These are phyloP conservation scores for Sinocyclocheilus grahami DNA, from an alignment of 2,113 vertebrate species.

Conservation along the genomic window DNA sequence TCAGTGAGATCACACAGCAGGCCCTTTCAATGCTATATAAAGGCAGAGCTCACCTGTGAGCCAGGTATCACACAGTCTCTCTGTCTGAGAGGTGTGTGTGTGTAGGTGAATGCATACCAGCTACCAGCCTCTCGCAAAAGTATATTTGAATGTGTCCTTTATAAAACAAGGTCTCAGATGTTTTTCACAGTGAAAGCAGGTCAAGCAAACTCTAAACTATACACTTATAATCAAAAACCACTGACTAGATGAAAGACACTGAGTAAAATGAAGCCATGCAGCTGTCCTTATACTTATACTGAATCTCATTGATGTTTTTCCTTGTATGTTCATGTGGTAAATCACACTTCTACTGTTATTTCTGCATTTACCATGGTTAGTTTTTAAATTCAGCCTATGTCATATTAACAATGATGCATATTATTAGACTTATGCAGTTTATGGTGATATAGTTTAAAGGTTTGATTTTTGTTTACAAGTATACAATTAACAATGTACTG, in stretches of 20 bases:
- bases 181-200: no score
- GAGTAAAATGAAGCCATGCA: not conserved
- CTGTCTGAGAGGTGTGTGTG: not conserved
- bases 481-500: not conserved
- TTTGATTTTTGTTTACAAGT: not conserved
- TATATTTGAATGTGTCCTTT: not conserved
- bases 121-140: not conserved
- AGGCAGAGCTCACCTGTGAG: conserved; percentile 54
- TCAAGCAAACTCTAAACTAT: no score
- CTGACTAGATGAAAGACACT: not conserved
- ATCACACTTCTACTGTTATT: not conserved
- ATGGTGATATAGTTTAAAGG: not conserved
- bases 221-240: no score
- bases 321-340: not conserved
- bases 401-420: not conserved
- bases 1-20: conserved; percentile 63
- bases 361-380: not conserved
- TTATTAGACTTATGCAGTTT: not conserved
- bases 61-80: conserved; percentile 44
- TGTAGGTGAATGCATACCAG: not conserved
- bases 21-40: conserved; percentile 69
- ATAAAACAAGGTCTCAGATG: not conserved
- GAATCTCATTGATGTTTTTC: not conserved
- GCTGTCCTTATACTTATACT: not conserved
- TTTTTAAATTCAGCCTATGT: not conserved